A percentile compares a stretch with the other conserved stretches of the same genome.
Evolutionary conservation across 2,797 vertebrate genomes (phyloP).

Genomic region (Simalia tracyae): DNA sequence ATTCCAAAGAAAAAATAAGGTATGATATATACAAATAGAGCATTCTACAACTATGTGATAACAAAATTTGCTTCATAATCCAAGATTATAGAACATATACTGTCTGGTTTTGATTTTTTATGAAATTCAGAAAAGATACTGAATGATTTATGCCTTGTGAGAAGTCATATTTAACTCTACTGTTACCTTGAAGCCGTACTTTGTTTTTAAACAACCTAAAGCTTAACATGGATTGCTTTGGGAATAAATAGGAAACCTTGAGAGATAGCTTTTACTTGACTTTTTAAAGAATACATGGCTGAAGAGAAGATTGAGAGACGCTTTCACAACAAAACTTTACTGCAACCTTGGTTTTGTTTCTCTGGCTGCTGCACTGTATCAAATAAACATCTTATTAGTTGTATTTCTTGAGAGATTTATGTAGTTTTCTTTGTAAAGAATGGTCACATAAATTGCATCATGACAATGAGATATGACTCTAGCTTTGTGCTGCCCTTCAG

Average conservation of each 20-base stretch:
- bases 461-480: not conserved
- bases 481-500: not conserved
- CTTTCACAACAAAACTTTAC: not conserved
- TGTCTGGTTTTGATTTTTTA: not conserved
- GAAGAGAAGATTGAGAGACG: not conserved
- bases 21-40: conserved; percentile 60
- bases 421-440: not conserved
- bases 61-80: conserved; percentile 32
- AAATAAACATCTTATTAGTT: not conserved
- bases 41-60: conserved; percentile 12
- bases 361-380: not conserved
- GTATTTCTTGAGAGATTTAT: not conserved
- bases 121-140: not conserved
- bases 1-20: conserved; percentile 58
- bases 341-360: not conserved
- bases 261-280: conserved; percentile 31
- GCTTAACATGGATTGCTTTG: conserved; percentile 6
- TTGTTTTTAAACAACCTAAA: not conserved
- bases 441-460: conserved; percentile 24
- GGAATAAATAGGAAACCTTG: conserved; percentile 10
- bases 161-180: not conserved
- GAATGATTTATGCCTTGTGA: not conserved
- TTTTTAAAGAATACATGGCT: not conserved
- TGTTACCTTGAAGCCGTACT: not conserved
- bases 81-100: conserved; percentile 27